Evolutionary conservation across 2,113 vertebrate species (phyloP).

Genomic region (Hippocampus mohnikei): DNA sequence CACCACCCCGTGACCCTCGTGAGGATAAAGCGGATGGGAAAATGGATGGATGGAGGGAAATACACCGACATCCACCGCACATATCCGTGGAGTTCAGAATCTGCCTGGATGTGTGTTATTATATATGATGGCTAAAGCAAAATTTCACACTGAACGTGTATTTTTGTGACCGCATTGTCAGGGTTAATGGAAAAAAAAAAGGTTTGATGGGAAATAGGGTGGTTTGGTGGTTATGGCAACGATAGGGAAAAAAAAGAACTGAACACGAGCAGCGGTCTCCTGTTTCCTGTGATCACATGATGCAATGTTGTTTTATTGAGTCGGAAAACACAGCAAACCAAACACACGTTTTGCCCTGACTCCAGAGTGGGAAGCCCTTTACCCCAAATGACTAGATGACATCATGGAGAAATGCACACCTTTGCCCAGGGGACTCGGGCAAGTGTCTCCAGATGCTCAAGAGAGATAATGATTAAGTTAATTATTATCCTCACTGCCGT

Average conservation of each 20-base stretch:
- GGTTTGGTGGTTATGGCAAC: slow-evolving; percentile 1
- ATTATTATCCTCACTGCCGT: too few relatives aligned
- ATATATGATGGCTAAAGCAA: too few relatives aligned
- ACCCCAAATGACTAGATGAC: not conserved
- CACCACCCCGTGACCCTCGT: too few relatives aligned
- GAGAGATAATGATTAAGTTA: not conserved
- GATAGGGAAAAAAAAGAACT: not conserved
- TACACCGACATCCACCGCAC: too few relatives aligned
- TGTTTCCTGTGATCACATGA: not conserved
- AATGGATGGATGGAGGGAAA: too few relatives aligned
- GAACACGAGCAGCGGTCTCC: not conserved
- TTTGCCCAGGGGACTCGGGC: not conserved
- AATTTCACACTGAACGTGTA: too few relatives aligned
- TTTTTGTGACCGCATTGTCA: not conserved
- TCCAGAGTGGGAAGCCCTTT: not conserved
- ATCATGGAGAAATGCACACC: slow-evolving; percentile 1
- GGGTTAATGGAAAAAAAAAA: not conserved
- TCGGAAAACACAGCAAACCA: not conserved
- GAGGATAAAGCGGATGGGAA: too few relatives aligned
- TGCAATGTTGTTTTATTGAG: not conserved
- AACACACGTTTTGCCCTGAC: not conserved
- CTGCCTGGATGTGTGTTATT: too few relatives aligned
- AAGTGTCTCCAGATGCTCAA: not conserved
- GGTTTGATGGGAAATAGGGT: not conserved
- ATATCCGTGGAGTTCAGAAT: too few relatives aligned